Conservation (phyloP, 2,113 vertebrate species). For the Rhea americana region DNA sequence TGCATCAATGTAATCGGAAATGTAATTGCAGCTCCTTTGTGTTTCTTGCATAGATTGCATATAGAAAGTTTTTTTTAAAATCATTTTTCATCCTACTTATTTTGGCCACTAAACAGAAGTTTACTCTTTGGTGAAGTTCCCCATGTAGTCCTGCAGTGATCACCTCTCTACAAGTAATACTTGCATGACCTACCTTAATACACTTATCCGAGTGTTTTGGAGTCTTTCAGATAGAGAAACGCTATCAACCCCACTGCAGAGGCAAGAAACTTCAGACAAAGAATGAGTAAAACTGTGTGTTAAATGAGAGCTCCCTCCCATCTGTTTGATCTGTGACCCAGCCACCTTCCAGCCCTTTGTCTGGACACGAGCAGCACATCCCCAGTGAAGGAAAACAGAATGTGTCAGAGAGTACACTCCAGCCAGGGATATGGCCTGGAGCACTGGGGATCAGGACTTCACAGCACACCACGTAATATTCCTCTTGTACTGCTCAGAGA, state of each 20-base stretch:
- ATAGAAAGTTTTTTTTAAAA: background rate
- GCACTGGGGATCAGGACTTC: background rate
- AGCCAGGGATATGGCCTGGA: background rate
- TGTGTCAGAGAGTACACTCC: background rate
- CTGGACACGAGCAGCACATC: too few relatives aligned
- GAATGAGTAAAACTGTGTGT: background rate
- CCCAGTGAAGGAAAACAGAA: too few relatives aligned
- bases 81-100: background rate
- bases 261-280: background rate
- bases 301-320: background rate
- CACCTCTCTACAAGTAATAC: background rate
- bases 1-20: background rate
- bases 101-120: background rate
- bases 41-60: background rate
- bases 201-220: background rate
- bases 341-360: too few relatives aligned
- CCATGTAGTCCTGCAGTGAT: background rate
- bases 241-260: background rate
- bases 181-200: background rate
- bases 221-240: background rate
- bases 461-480: background rate
- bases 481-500: background rate
- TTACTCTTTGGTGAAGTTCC: background rate
- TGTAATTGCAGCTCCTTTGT: background rate
- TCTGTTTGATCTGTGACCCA: background rate